These are phyloP conservation scores for Oostethus manadensis DNA, from an alignment of 2,113 vertebrate species.

Conservation along the genomic window DNA sequence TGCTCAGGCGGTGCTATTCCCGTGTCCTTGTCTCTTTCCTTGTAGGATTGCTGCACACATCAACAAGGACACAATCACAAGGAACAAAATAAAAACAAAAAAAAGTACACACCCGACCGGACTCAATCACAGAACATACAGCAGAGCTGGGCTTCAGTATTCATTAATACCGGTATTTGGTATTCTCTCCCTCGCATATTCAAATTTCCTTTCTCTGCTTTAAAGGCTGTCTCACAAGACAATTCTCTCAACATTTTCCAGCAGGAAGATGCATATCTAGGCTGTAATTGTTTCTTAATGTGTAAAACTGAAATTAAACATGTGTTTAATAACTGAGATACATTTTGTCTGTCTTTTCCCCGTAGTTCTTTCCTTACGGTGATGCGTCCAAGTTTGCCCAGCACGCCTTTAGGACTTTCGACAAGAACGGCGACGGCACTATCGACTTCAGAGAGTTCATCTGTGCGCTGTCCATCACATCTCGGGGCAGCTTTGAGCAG, in stretches of 20 bases:
- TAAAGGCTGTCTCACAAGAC: too few relatives aligned
- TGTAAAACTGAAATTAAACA: too few relatives aligned
- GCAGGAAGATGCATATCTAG: too few relatives aligned
- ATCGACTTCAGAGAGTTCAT: slow-evolving; percentile 99
- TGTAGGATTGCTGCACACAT: slow-evolving; percentile 1
- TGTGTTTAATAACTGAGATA: too few relatives aligned
- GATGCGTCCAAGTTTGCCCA: slow-evolving; percentile 98
- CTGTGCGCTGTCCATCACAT: slow-evolving; percentile 96
- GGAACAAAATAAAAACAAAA: slow-evolving; percentile 1
- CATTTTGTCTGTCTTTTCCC: slow-evolving; percentile 28
- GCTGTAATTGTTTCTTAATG: too few relatives aligned
- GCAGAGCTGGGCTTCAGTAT: too few relatives aligned
- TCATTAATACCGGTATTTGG: too few relatives aligned
- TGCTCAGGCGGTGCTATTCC: neutral
- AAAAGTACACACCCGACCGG: neutral
- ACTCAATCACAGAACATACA: neutral
- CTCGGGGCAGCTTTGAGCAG: slow-evolving; percentile 96
- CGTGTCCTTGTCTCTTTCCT: slow-evolving; percentile 11
- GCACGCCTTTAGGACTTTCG: slow-evolving; percentile 96
- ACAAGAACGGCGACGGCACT: slow-evolving; percentile 95
- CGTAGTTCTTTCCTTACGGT: slow-evolving; percentile 94
- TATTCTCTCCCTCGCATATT: too few relatives aligned
- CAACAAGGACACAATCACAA: slow-evolving; percentile 19
- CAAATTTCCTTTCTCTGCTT: too few relatives aligned
- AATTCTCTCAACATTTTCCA: too few relatives aligned